These are phyloP conservation scores for Dicerorhinus sumatrensis DNA, from an alignment of 2,113 vertebrate species.

Conservation along the genomic window DNA sequence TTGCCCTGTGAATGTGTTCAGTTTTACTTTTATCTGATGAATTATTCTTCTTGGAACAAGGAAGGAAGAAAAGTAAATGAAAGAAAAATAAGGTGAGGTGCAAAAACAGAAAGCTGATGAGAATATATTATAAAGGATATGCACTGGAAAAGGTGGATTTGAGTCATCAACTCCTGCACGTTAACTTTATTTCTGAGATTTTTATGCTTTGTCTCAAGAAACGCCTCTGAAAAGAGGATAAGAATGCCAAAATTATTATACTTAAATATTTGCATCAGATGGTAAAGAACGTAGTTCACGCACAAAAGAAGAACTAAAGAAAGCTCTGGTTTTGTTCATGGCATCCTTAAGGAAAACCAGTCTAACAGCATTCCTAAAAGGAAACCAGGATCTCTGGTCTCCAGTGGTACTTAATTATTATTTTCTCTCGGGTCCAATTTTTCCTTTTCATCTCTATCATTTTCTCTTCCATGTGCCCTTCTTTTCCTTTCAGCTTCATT, in stretches of 20 bases:
- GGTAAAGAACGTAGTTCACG: neutral
- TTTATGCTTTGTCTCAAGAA: neutral
- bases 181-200: slow-evolving; percentile 25
- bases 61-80: slow-evolving; percentile 15
- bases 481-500: slow-evolving; percentile 26
- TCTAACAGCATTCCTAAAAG: slow-evolving; percentile 60
- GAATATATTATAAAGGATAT: neutral
- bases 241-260: neutral
- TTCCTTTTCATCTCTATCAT: neutral
- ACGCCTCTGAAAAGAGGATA: neutral
- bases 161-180: neutral
- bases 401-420: neutral
- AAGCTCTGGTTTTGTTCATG: neutral
- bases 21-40: slow-evolving; percentile 53
- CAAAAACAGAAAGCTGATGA: slow-evolving; percentile 5
- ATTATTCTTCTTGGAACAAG: slow-evolving; percentile 7
- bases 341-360: neutral
- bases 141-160: neutral
- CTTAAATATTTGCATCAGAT: slow-evolving; percentile 19
- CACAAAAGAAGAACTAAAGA: slow-evolving; percentile 20
- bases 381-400: neutral
- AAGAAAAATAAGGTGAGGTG: slow-evolving; percentile 10
- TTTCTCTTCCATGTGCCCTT: neutral
- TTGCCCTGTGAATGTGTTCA: slow-evolving; percentile 7
- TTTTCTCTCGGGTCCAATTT: neutral